A percentile compares a stretch with the other conserved stretches of the same genome.
phyloP scores from a whole-genome alignment of 1,140 invertebrate species.

The Acromyrmex heyeri region DNA sequence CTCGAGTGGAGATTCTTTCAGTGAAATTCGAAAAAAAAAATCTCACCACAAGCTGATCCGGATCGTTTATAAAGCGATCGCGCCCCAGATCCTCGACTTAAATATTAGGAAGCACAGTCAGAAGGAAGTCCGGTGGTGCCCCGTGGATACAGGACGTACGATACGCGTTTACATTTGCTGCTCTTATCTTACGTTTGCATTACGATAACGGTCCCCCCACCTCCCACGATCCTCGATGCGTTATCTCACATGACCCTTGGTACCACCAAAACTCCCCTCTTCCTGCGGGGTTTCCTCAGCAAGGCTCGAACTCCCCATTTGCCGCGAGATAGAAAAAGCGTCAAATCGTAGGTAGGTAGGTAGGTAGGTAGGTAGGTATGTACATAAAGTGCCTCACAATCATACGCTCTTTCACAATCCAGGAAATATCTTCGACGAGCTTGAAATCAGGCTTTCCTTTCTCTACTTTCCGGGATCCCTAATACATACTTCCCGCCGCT shows the following conservation, averaged over 20 bases:
- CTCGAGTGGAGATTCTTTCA: background rate
- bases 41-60: background rate
- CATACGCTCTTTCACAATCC: background rate
- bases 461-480: background rate
- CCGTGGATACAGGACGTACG: conserved; percentile 75
- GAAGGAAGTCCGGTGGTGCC: conserved; percentile 84
- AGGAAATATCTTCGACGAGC: background rate
- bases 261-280: conserved; percentile 39
- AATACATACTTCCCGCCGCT: background rate
- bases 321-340: background rate
- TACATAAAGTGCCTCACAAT: background rate
- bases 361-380: too few species aligned
- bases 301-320: background rate
- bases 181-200: conserved; percentile 86
- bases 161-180: conserved; percentile 84
- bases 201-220: conserved; percentile 82
- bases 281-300: background rate
- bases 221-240: conserved; percentile 51
- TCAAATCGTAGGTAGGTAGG: background rate
- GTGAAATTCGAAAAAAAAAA: background rate
- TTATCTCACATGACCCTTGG: conserved; percentile 57
- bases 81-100: conserved; percentile 59
- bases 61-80: conserved; percentile 50
- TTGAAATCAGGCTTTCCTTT: background rate
- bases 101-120: conserved; percentile 83